Conservation (phyloP, 2,797 vertebrate species). For the Propithecus deckenii region DNA sequence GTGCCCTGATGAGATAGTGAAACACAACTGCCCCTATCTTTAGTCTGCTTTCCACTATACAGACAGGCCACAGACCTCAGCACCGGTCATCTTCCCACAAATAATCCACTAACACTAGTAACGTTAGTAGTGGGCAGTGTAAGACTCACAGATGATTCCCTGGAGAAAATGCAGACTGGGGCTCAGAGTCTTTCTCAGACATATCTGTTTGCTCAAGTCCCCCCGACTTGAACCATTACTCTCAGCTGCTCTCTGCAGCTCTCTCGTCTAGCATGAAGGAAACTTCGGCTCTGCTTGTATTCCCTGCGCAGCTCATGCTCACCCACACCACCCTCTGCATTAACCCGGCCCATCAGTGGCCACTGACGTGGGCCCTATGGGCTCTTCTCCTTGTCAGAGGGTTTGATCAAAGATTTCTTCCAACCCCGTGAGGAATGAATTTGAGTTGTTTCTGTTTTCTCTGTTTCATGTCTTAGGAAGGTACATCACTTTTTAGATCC, state of each 20-base stretch:
- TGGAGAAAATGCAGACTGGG: not conserved
- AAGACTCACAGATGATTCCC: not conserved
- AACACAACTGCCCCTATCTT: rapidly evolving
- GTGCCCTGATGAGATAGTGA: not conserved
- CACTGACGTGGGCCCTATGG: not conserved
- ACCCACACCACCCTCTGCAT: too few relatives aligned
- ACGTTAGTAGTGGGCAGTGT: not conserved
- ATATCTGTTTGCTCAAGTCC: not conserved
- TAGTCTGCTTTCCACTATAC: not conserved
- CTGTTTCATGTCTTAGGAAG: not conserved
- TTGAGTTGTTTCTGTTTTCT: not conserved
- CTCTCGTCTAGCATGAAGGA: not conserved
- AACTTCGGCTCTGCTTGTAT: not conserved
- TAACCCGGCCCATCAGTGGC: too few relatives aligned
- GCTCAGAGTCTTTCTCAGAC: not conserved
- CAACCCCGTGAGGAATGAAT: not conserved
- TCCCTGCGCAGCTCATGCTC: not conserved
- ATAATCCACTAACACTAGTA: not conserved
- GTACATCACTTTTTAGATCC: not conserved
- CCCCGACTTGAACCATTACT: not conserved
- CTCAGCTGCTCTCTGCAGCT: not conserved
- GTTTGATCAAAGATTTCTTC: not conserved
- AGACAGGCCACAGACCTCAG: not conserved
- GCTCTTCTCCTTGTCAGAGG: not conserved
- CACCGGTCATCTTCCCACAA: not conserved